These are phyloP conservation scores for Axea sp. DNA, from an alignment of 2,888 invertebrate species.

Conservation along the genomic window DNA sequence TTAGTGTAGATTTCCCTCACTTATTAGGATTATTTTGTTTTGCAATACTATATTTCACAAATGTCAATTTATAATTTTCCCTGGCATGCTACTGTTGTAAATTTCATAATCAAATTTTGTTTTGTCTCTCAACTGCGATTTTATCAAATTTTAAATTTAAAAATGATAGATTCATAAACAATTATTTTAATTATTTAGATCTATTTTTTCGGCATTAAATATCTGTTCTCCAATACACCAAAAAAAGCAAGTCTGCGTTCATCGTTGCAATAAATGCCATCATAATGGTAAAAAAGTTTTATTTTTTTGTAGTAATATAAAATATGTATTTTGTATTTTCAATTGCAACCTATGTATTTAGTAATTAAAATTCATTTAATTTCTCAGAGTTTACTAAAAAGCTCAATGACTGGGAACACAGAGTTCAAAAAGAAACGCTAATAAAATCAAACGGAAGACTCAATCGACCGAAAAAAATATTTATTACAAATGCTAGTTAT, in stretches of 20 bases:
- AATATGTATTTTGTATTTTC: no score
- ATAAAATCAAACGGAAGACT: slow-evolving; percentile 3
- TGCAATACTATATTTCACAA: no score
- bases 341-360: no score
- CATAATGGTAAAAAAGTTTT: slow-evolving; percentile 15
- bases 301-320: background rate
- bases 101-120: no score
- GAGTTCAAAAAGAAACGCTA: slow-evolving; percentile 12
- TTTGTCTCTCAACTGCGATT: no score
- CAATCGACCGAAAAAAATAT: slow-evolving; percentile 12
- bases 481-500: slow-evolving; percentile 9
- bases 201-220: background rate
- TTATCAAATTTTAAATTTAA: no score
- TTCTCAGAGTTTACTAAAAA: slow-evolving; percentile 32
- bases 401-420: slow-evolving; percentile 15
- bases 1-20: no score
- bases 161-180: no score
- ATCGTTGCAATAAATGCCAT: slow-evolving; percentile 22
- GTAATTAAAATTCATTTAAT: background rate
- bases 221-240: background rate
- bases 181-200: no score
- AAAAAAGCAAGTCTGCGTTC: slow-evolving; percentile 1
- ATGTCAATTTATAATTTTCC: no score
- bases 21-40: no score
- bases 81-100: no score